Evolutionary conservation across 2,113 vertebrate genomes (phyloP), one percentile per base, ranked within the genome.

Genomic region (Ictalurus punctatus): DNA sequence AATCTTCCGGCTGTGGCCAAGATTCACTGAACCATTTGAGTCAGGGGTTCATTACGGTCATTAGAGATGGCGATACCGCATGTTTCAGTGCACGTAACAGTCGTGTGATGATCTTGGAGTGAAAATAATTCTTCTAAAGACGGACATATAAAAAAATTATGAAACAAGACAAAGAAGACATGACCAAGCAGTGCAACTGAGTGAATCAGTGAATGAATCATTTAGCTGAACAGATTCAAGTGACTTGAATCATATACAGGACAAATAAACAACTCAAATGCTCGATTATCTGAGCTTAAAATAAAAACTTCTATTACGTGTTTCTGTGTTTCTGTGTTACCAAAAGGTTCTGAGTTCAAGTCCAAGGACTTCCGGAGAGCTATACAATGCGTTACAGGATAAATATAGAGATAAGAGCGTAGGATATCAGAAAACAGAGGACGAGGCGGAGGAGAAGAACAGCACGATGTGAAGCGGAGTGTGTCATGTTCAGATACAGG

Each of bases 391-490:
- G 5, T 44, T 14, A 84, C 16, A 63, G 81, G 58, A 83, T 83
- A 23, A 61, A 61, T 40, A 80, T n/a, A 56, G 78, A 80, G 79
- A 82, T 82, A 82, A 59, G 2, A 63, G 21, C 3, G 4, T 21
- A 63, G 58, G 56, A 83, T 59, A 83, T 83, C 30, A 83, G 58
- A 61, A 61, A 83, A 25, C 30, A 37, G 21, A 83, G 79, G 56
- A 52, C 2, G 30, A 34, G 3, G 37, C 6, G 3, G 25, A 67
- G 61, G 23, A 17, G 59, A 44, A 65, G 59, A 84, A 84, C 83
- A 84, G 61, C 12, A 67, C 1, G 6, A 48, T n/a, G 59, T 65
- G 59, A n/a, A 83, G 34, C 17, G 37, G 61, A 65, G 61, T 65
- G 83, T 83, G 6, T 83, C 25, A 23, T 17, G 37, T 67, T 84